These are phyloP conservation scores for Saccopteryx leptura DNA, from an alignment of 2,113 vertebrate species.

Conservation along the genomic window DNA sequence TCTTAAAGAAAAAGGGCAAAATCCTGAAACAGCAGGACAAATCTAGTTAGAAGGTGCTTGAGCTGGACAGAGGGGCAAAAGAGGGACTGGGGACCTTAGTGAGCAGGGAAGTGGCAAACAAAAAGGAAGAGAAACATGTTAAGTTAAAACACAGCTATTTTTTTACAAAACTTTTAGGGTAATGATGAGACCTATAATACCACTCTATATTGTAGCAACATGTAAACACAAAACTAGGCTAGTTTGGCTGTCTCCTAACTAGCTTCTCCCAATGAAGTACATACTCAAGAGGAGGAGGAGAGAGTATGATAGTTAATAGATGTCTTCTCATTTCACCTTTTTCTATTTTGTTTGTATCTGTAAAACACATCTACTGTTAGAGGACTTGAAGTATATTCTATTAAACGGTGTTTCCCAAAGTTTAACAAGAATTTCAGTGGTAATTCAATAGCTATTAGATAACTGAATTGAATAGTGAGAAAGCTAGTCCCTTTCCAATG, in stretches of 20 bases:
- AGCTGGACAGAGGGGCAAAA: not conserved
- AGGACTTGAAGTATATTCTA: not conserved
- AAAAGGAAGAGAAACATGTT: not conserved
- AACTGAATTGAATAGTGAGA: not conserved
- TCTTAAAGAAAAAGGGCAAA: not conserved
- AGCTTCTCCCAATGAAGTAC: not conserved
- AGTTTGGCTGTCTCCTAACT: not conserved
- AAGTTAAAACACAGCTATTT: not conserved
- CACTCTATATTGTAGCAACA: not conserved
- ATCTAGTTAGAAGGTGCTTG: not conserved
- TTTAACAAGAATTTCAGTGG: not conserved
- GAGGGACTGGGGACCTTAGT: not conserved
- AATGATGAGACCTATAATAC: not conserved
- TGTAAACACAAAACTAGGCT: not conserved
- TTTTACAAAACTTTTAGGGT: not conserved
- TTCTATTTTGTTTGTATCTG: not conserved
- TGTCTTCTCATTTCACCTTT: not conserved
- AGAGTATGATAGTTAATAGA: not conserved
- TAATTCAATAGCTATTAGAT: not conserved
- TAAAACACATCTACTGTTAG: not conserved
- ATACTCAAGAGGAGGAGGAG: not conserved
- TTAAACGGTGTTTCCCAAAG: not conserved
- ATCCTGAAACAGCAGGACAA: not conserved
- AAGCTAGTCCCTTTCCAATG: not conserved
- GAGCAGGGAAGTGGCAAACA: not conserved